Percentiles rank a stretch among this genome's conserved stretches.
Conservation (phyloP, 2,797 vertebrate genomes). For the Chromis chromis region DNA sequence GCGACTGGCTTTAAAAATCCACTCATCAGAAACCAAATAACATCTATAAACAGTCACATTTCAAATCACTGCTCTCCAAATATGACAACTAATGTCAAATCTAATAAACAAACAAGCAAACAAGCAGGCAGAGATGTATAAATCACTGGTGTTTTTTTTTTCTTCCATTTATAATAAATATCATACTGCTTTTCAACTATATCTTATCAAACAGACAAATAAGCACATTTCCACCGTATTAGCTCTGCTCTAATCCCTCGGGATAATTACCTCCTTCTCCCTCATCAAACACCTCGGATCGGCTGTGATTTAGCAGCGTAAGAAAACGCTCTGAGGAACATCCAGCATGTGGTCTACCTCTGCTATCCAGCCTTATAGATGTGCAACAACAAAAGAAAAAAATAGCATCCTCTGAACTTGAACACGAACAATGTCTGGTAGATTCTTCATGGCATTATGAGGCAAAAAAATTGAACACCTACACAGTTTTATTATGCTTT, state of each 20-base stretch:
- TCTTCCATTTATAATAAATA: conserved; percentile 9
- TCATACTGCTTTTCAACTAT: conserved; percentile 10
- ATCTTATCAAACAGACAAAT: conserved; percentile 49
- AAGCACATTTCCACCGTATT: conserved; percentile 38
- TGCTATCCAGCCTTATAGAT: neutral
- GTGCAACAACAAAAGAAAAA: neutral
- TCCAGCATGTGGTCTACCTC: neutral
- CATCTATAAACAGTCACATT: neutral
- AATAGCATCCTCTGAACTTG: neutral
- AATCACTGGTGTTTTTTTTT: conserved; percentile 8
- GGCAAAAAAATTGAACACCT: neutral
- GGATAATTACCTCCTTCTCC: conserved; percentile 39
- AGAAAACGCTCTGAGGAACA: conserved; percentile 2
- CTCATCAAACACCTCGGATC: conserved; percentile 41
- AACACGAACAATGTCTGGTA: neutral
- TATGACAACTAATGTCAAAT: neutral
- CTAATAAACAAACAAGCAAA: conserved; percentile 18
- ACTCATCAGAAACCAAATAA: conserved; percentile 9
- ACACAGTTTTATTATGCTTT: neutral
- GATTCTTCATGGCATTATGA: neutral
- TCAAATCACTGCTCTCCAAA: neutral
- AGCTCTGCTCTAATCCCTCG: conserved; percentile 47
- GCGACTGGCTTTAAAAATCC: conserved; percentile 1
- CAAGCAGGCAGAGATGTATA: conserved; percentile 3
- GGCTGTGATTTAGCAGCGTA: conserved; percentile 33